Evolutionary conservation across 1,140 invertebrate genomes (phyloP).

Genomic region (Hirudo medicinalis): DNA sequence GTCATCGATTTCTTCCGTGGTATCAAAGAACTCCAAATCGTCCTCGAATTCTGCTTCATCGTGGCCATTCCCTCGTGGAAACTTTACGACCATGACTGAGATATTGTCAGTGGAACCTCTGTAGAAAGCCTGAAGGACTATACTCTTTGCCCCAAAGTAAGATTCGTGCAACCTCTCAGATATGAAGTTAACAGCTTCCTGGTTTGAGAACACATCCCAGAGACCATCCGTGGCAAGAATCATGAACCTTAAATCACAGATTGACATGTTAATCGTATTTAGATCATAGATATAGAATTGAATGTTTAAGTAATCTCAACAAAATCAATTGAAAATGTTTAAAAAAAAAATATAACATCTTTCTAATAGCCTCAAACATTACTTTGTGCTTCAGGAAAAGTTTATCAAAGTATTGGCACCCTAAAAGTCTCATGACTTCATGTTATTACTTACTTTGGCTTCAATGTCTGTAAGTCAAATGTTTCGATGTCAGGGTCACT

Average conservation of each 20-base stretch:
- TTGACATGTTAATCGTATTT: not conserved
- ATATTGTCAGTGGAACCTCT: slow-evolving; percentile 88
- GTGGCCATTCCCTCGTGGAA: slow-evolving; percentile 45
- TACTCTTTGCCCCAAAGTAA: slow-evolving; percentile 72
- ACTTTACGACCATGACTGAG: slow-evolving; percentile 77
- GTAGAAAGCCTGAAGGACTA: slow-evolving; percentile 76
- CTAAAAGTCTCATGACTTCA: not conserved
- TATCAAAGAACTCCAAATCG: not conserved
- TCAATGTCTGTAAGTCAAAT: slow-evolving; percentile 59
- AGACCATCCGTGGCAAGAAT: slow-evolving; percentile 85
- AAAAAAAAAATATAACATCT: too few species aligned
- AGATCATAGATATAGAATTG: not conserved
- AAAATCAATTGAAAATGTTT: not conserved
- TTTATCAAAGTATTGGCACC: too few species aligned
- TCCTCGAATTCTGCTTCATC: not conserved
- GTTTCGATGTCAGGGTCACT: slow-evolving; percentile 87
- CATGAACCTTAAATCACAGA: slow-evolving; percentile 48
- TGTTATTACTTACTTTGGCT: slow-evolving; percentile 46
- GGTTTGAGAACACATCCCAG: slow-evolving; percentile 87
- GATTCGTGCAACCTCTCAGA: slow-evolving; percentile 55
- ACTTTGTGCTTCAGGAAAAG: too few species aligned
- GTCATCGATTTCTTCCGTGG: not conserved
- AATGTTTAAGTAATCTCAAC: too few species aligned
- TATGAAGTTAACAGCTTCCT: slow-evolving; percentile 64
- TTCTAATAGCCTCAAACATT: not conserved